Evolutionary conservation across 2,113 vertebrate species (phyloP).

Genomic region (Gambusia affinis): DNA sequence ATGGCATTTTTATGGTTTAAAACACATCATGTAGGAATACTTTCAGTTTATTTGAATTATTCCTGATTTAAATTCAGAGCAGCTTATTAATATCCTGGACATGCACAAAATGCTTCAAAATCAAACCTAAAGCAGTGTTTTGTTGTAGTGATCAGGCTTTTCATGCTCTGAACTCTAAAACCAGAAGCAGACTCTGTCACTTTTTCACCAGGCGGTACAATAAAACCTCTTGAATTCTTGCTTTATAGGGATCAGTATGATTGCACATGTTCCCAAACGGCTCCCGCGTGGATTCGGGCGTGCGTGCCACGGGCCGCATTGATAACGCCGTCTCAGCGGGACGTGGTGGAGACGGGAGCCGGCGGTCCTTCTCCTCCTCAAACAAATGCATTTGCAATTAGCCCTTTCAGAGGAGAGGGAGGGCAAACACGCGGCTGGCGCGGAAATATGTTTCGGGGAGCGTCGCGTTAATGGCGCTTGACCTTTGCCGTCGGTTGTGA

Average conservation of each 20-base stretch:
- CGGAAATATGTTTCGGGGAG: conserved; percentile 78
- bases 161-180: background rate
- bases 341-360: conserved; percentile 41
- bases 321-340: conserved; percentile 65
- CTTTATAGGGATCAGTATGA: conserved; percentile 57
- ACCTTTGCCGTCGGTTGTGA: conserved; percentile 83
- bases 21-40: background rate
- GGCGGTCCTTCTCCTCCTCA: conserved; percentile 73
- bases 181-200: background rate
- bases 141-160: background rate
- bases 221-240: conserved; percentile 17
- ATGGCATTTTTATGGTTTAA: background rate
- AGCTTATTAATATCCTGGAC: background rate
- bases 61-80: background rate
- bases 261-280: conserved; percentile 43
- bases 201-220: background rate
- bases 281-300: conserved; percentile 45
- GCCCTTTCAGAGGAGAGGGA: conserved; percentile 79
- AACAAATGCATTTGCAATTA: conserved; percentile 85
- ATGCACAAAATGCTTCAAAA: background rate
- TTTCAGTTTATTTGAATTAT: background rate
- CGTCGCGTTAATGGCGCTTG: conserved; percentile 80
- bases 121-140: background rate
- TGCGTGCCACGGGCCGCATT: conserved; percentile 39
- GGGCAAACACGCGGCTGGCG: conserved; percentile 73